Conservation (phyloP, 2,888 invertebrate species). For the Brachyopa scutellaris region DNA sequence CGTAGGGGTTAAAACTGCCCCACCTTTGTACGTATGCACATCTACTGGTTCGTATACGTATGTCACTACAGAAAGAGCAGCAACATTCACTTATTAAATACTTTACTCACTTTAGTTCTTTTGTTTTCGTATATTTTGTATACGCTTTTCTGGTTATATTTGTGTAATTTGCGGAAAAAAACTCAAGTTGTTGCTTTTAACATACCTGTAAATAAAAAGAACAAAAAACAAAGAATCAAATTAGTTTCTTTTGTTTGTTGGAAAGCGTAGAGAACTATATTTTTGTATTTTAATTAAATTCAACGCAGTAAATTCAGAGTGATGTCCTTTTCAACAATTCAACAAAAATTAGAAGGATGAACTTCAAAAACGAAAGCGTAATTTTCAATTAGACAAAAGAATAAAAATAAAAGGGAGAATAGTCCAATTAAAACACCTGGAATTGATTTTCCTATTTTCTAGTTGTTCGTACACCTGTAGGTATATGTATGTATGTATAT, state of each 20-base stretch:
- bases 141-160: conserved; percentile 25
- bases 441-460: conserved; percentile 51
- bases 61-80: conserved; percentile 55
- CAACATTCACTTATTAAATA: conserved; percentile 66
- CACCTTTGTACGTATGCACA: too few relatives aligned
- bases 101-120: conserved; percentile 71
- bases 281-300: conserved; percentile 66
- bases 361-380: conserved; percentile 37
- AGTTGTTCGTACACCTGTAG: neutral
- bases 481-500: too few relatives aligned
- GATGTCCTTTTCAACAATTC: conserved; percentile 47
- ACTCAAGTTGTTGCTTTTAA: conserved; percentile 63
- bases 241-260: conserved; percentile 46
- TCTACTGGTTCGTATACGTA: too few relatives aligned
- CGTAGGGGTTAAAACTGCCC: too few relatives aligned
- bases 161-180: conserved; percentile 64
- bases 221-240: conserved; percentile 48
- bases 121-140: conserved; percentile 22
- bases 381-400: conserved; percentile 61
- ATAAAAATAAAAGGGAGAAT: conserved; percentile 9
- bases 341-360: neutral
- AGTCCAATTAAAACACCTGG: conserved; percentile 62
- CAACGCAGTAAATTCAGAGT: conserved; percentile 16
- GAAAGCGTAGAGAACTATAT: neutral
- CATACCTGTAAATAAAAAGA: conserved; percentile 66